Evolutionary conservation across 2,888 invertebrate species (phyloP), one percentile per base, ranked within the genome.

Genomic region (Protophormia terraenovae): DNA sequence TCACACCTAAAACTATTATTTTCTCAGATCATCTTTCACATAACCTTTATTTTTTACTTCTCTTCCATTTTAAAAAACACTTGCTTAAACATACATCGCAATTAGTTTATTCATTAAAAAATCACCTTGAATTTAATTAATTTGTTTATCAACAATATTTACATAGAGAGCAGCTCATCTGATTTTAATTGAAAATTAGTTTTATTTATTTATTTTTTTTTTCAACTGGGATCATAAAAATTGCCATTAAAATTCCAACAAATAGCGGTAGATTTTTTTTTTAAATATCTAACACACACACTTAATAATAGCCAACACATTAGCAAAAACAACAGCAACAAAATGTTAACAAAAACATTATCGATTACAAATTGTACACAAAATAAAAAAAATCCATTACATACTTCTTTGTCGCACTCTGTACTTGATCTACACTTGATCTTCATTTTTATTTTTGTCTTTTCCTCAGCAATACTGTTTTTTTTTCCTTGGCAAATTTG

Each of bases 361-460:
- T 58, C 27, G 55, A 58, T 58, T 60, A 60, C 32, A 60, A 60
- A 58, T 58, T 58, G 29, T 58, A 29, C 10, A 32, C 29, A 50
- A 35, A 60, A 60, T 58, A 58, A 58, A n/a, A 14, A 60, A 5
- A 19, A 35, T 58, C 3, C 16, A 45, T 16, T n/a, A 45, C 45
- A 16, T 45, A 45, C 3, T 45, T 45, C 0, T 3, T n/a, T 45
- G 2, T 5, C 5, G 41, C 19, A 50, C 50, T 22, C 50, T 50
- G 19, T 22, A 22, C 50, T 19, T 50, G 27, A 55, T 55, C 55
- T 27, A 55, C 27, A 55, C 55, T 35, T 60, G 50, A 50, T 35
- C 60, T 60, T 60, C 22, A 19, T 14, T 60, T 60, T 19, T 35
- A 19, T n/a, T 27, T 7, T 53, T 1, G 24, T 24, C 24, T 14